phyloP scores from a whole-genome alignment of 2,797 vertebrate genomes.

The Hephaestus fuliginosus region DNA sequence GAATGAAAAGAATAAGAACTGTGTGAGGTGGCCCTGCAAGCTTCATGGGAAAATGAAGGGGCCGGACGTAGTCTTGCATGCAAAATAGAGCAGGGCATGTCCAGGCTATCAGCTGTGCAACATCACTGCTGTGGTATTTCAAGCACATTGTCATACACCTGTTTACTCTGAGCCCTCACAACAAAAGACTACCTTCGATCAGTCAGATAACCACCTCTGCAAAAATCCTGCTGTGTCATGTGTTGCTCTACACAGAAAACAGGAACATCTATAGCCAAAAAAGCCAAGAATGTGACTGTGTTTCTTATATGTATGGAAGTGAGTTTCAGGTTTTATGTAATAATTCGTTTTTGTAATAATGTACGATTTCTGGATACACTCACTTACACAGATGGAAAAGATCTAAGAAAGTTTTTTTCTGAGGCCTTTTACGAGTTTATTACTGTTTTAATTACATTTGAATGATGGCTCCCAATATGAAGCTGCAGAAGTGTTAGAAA shows the following conservation, averaged over 20 bases:
- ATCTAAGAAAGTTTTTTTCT: slow-evolving; percentile 16
- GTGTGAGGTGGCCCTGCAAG: slow-evolving; percentile 6
- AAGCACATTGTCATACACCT: neutral
- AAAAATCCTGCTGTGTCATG: neutral
- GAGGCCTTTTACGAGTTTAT: slow-evolving; percentile 30
- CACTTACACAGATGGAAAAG: neutral
- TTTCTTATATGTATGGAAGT: neutral
- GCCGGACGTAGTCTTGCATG: slow-evolving; percentile 20
- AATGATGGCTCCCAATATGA: slow-evolving; percentile 26
- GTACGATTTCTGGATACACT: slow-evolving; percentile 6
- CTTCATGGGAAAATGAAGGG: slow-evolving; percentile 26
- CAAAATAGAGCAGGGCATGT: slow-evolving; percentile 7
- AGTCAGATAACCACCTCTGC: neutral
- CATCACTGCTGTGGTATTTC: neutral
- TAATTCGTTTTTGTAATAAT: neutral
- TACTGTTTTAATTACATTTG: slow-evolving; percentile 42
- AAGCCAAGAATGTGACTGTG: neutral
- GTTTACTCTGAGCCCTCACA: neutral
- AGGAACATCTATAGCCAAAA: neutral
- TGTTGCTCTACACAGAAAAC: neutral
- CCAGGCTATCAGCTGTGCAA: slow-evolving; percentile 12
- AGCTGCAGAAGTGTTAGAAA: slow-evolving; percentile 14
- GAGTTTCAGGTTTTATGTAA: neutral
- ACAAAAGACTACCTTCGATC: neutral
- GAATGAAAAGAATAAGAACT: slow-evolving; percentile 57